Evolutionary conservation across 2,113 vertebrate genomes (phyloP).

Genomic region (Thymallus thymallus): DNA sequence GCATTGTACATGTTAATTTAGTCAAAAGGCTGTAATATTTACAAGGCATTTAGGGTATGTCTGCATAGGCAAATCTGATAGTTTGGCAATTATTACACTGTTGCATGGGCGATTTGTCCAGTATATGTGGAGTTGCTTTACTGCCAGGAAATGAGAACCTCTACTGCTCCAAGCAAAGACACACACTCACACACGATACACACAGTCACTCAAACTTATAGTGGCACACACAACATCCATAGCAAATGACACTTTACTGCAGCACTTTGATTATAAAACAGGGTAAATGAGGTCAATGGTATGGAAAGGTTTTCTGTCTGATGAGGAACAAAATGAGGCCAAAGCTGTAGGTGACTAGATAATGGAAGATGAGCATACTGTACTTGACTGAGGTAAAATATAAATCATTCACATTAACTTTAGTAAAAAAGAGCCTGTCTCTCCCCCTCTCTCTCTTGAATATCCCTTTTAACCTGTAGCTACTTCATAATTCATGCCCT

Average conservation of each 20-base stretch:
- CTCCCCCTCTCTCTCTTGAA: neutral
- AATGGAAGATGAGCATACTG: conserved; percentile 33
- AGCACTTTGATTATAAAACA: too few species aligned
- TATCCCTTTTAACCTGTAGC: conserved; percentile 8
- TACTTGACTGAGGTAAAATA: conserved; percentile 28
- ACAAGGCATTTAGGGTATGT: conserved; percentile 25
- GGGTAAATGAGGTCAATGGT: neutral
- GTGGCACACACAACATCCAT: neutral
- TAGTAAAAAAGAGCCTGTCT: conserved; percentile 24
- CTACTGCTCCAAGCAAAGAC: neutral
- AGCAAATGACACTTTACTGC: too few species aligned
- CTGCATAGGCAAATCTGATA: neutral
- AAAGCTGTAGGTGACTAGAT: conserved; percentile 38
- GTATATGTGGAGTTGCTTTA: neutral
- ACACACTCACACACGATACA: neutral
- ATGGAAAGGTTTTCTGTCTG: conserved; percentile 20
- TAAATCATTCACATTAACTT: conserved; percentile 38
- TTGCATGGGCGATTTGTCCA: neutral
- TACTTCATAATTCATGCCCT: conserved; percentile 6
- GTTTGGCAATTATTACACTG: neutral
- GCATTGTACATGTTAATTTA: conserved; percentile 18
- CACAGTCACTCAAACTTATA: neutral
- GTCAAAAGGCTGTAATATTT: conserved; percentile 29
- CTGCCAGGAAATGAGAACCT: neutral
- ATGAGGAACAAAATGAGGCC: conserved; percentile 26